Base-by-base conservation (phyloP, 2,113 vertebrate species). In the Nestor notabilis region DNA sequence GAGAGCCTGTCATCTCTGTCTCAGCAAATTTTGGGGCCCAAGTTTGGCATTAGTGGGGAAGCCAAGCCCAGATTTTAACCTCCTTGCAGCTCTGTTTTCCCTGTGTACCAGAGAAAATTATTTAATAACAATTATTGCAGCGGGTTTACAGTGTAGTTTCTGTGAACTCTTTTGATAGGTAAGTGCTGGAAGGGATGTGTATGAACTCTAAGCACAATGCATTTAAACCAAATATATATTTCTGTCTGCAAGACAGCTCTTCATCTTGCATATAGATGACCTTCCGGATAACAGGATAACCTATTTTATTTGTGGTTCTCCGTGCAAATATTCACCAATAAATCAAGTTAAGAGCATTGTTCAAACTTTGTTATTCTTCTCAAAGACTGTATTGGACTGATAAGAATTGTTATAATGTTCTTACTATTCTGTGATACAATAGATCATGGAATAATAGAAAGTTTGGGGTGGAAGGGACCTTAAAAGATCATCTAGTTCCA, bases 31-130 rank as follows among this genome's bases (percentile, higher is more conserved):
- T 14, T 82, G 77, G 89, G 93, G 89, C 80, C 86, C 11, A n/a
- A 64, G 35, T 91, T 97, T 95, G 95, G 89, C 93, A 94, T 95
- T 93, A 95, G 85, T 49, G 60, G 90, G 18, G 88, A 94, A 92
- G 95, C 94, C 97, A 97, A 95, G 86, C 94, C 93, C 83, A 94
- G 64, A 91, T 81, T 93, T 95, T 89, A 92, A 92, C 95, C 93
- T 96, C 93, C 92, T 96, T 90, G 90, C 76, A 97, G 97, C 88
- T 93, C 95, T 71, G 86, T 96, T 95, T 96, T 95, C 94, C 83
- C 86, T 90, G 56, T 90, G 94, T 95, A 81, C 76, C 79, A 86
- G 86, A 86, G 95, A 92, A 93, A 77, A 93, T 85, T 35, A 93
- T 94, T 96, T 81, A 55, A 95, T 93, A 96, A 92, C 94, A 94